Conservation (phyloP, 2,113 vertebrate genomes). For the Euleptes europaea region DNA sequence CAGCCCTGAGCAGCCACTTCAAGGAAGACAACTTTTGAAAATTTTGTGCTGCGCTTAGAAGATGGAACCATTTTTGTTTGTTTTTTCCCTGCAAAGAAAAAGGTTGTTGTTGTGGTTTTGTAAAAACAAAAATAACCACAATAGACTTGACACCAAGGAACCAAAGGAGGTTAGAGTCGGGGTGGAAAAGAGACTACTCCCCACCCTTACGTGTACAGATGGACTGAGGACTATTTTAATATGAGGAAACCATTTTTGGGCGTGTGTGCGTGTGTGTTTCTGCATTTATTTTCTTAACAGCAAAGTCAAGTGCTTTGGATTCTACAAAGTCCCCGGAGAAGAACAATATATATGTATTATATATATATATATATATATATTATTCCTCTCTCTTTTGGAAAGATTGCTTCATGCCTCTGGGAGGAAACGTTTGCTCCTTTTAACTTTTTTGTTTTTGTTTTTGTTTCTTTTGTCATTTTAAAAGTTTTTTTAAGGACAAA, state of each 20-base stretch:
- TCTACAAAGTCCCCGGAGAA: conserved; percentile 13
- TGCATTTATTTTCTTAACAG: conserved; percentile 33
- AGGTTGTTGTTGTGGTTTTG: conserved; percentile 40
- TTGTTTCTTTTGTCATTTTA: conserved; percentile 53
- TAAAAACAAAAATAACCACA: conserved; percentile 48
- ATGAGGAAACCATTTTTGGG: conserved; percentile 36
- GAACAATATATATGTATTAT: background rate
- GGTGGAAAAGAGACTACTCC: conserved; percentile 34
- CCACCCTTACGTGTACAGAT: conserved; percentile 16
- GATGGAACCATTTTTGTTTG: conserved; percentile 14
- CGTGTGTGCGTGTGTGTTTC: conserved; percentile 37
- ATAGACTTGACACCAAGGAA: conserved; percentile 65
- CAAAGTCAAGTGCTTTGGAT: conserved; percentile 12
- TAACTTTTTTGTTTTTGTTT: conserved; percentile 1
- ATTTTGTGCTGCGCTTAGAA: conserved; percentile 36
- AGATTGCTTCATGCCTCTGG: background rate
- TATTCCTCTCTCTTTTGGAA: background rate
- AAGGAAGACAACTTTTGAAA: background rate
- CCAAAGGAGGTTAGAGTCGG: conserved; percentile 71
- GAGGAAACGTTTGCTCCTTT: conserved; percentile 15
- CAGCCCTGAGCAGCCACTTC: conserved; percentile 19
- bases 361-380: background rate
- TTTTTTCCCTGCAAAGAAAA: conserved; percentile 63
- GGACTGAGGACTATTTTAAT: conserved; percentile 49
- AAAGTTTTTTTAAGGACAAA: conserved; percentile 50